Evolutionary conservation across 2,797 vertebrate genomes (phyloP).

Genomic region (Cryptoprocta ferox): DNA sequence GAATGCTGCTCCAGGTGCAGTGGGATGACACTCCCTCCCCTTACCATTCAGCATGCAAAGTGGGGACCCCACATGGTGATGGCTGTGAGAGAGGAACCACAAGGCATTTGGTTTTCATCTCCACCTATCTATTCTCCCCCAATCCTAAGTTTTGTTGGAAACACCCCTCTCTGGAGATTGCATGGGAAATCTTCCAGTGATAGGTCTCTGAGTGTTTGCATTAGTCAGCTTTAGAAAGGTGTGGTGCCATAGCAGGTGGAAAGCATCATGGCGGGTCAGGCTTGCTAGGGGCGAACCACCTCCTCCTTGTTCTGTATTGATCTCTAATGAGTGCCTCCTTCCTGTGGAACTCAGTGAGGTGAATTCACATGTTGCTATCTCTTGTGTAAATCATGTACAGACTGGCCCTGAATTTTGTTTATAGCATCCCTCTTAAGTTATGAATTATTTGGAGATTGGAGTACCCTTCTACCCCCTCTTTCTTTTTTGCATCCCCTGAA

Average conservation of each 20-base stretch:
- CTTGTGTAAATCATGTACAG: background rate
- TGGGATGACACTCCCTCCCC: background rate
- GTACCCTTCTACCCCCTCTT: background rate
- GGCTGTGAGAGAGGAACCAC: background rate
- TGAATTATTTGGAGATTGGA: background rate
- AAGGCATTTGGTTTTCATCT: conserved; percentile 23
- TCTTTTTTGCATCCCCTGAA: background rate
- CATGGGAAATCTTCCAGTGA: background rate
- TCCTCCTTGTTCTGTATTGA: background rate
- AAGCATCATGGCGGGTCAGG: background rate
- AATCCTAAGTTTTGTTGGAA: background rate
- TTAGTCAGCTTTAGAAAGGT: background rate
- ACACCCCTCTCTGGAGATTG: background rate
- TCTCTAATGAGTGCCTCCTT: background rate
- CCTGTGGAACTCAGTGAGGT: background rate
- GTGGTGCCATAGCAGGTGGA: background rate
- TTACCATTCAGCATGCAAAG: background rate
- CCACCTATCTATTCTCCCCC: background rate
- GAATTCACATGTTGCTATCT: background rate
- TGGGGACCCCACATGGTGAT: background rate
- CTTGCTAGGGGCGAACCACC: background rate
- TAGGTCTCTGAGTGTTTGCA: background rate
- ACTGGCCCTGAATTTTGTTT: conserved; percentile 7
- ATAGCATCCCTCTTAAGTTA: background rate
- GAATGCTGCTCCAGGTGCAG: conserved; percentile 54